Conservation (phyloP, 2,888 invertebrate species). For the Prosapia bicincta region DNA sequence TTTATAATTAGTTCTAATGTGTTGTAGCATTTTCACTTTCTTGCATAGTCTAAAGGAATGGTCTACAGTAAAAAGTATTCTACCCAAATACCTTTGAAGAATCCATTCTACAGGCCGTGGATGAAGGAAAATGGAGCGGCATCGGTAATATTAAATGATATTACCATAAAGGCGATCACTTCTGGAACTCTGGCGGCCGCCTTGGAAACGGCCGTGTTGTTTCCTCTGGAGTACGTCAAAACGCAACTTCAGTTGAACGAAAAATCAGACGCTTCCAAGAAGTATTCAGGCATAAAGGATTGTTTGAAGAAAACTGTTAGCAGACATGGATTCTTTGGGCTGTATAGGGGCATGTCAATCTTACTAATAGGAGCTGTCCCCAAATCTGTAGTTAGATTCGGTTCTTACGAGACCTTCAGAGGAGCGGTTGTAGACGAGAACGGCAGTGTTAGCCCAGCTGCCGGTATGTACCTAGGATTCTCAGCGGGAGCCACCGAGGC, state of each 20-base stretch:
- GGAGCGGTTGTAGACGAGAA: conserved; percentile 66
- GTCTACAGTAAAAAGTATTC: background rate
- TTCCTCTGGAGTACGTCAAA: conserved; percentile 98
- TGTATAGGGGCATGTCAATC: conserved; percentile 94
- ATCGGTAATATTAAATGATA: conserved; percentile 53
- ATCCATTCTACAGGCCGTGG: conserved; percentile 58
- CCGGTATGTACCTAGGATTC: conserved; percentile 83
- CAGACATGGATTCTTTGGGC: conserved; percentile 82
- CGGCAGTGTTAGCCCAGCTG: conserved; percentile 73
- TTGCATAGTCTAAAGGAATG: background rate
- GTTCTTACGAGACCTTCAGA: conserved; percentile 92
- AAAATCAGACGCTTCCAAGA: conserved; percentile 58
- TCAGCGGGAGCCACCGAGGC: conserved; percentile 97
- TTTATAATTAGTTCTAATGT: no score
- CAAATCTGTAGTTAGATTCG: conserved; percentile 96
- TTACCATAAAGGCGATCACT: conserved; percentile 86
- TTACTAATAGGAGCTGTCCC: conserved; percentile 96
- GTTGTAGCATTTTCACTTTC: no score
- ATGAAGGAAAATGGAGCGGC: conserved; percentile 67
- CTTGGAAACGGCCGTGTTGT: conserved; percentile 98
- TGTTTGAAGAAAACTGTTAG: conserved; percentile 89
- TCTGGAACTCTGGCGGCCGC: conserved; percentile 94
- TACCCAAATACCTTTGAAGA: background rate
- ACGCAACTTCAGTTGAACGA: conserved; percentile 98
- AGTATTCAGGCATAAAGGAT: conserved; percentile 83